Evolutionary conservation across 2,797 vertebrate genomes (phyloP).

Genomic region (Naso thynnoides): DNA sequence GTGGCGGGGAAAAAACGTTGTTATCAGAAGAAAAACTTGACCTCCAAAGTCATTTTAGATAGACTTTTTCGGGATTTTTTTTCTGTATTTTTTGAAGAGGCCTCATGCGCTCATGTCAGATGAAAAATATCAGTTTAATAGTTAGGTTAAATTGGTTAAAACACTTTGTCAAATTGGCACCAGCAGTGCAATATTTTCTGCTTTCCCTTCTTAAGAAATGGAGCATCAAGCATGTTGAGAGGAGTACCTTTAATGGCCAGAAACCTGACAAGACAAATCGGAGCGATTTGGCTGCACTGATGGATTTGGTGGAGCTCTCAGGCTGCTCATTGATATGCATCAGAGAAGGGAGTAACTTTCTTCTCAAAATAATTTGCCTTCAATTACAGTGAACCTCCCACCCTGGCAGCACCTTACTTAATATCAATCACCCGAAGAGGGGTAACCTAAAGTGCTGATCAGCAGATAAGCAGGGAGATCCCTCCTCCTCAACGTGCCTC

Average conservation of each 20-base stretch:
- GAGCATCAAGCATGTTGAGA: neutral
- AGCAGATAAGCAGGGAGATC: slow-evolving; percentile 60
- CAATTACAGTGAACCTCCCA: slow-evolving; percentile 59
- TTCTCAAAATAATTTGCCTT: slow-evolving; percentile 57
- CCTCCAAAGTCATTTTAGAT: slow-evolving; percentile 6
- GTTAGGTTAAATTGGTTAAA: slow-evolving; percentile 4
- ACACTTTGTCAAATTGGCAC: neutral
- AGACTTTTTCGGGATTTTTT: slow-evolving; percentile 1
- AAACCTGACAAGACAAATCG: slow-evolving; percentile 46
- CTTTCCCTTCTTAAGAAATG: slow-evolving; percentile 13
- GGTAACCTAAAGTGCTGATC: slow-evolving; percentile 65
- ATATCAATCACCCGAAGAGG: slow-evolving; percentile 60
- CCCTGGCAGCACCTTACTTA: slow-evolving; percentile 45
- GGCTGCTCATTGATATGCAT: slow-evolving; percentile 49
- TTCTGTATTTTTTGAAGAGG: neutral
- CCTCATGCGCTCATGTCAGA: neutral
- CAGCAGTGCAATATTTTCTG: neutral
- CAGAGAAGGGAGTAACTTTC: slow-evolving; percentile 45
- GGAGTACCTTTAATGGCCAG: slow-evolving; percentile 28
- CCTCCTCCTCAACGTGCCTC: slow-evolving; percentile 50
- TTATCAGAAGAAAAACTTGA: slow-evolving; percentile 15
- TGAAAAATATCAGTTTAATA: neutral
- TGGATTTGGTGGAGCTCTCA: slow-evolving; percentile 46
- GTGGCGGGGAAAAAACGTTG: slow-evolving; percentile 7
- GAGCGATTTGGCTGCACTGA: slow-evolving; percentile 44